These are phyloP conservation scores for Punctoribates punctum DNA, from an alignment of 2,888 invertebrate genomes.

Conservation along the genomic window DNA sequence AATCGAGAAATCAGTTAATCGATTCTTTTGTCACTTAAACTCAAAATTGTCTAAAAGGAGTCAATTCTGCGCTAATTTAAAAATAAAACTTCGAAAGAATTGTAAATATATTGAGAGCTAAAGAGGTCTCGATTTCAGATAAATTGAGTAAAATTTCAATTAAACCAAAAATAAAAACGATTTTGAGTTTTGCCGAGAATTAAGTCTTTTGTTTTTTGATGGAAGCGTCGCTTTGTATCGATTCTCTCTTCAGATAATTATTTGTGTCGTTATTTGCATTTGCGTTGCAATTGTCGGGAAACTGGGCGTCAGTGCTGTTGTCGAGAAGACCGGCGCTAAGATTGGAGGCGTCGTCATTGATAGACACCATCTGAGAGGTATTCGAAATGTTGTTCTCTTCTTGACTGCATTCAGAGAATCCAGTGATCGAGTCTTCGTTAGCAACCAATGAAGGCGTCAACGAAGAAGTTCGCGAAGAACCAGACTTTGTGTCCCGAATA, in stretches of 20 bases:
- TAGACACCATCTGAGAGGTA: background rate
- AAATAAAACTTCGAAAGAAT: too few relatives aligned
- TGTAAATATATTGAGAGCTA: too few relatives aligned
- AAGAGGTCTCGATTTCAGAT: too few relatives aligned
- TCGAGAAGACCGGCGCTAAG: constrained; percentile 44
- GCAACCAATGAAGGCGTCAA: constrained; percentile 16
- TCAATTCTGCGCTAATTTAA: too few relatives aligned
- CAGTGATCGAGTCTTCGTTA: constrained; percentile 41
- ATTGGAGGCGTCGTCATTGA: constrained; percentile 45
- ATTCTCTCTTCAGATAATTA: constrained; percentile 5
- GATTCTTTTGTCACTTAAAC: too few relatives aligned
- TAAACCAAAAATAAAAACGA: background rate
- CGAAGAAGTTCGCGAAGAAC: constrained; percentile 4
- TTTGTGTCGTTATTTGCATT: background rate
- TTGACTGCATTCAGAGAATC: constrained; percentile 44
- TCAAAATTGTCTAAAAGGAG: too few relatives aligned
- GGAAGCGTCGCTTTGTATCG: background rate
- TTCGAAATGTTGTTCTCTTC: constrained; percentile 39
- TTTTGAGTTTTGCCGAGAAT: background rate
- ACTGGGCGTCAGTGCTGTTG: constrained; percentile 48
- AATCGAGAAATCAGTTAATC: too few relatives aligned
- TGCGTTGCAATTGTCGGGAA: constrained; percentile 45
- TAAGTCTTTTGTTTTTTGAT: background rate
- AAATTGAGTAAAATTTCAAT: background rate
- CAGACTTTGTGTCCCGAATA: constrained; percentile 12